Percentiles rank a stretch among this genome's conserved stretches.
phyloP scores from a whole-genome alignment of 2,797 vertebrate species.

The Loriculus beryllinus region DNA sequence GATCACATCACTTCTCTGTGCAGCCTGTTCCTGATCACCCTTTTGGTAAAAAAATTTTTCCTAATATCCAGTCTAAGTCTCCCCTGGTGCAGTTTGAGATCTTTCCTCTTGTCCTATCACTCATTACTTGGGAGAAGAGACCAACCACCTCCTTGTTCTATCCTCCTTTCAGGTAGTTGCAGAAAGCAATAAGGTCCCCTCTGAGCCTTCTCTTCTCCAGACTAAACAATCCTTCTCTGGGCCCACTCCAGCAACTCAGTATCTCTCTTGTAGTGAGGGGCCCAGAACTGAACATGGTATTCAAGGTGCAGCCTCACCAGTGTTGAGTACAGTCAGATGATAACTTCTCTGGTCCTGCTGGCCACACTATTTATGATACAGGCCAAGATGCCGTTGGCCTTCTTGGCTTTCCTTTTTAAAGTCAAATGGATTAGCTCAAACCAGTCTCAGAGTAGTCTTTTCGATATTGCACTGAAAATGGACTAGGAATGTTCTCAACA shows the following conservation, averaged over 20 bases:
- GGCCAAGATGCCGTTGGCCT: neutral
- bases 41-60: neutral
- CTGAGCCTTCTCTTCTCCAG: neutral
- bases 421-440: neutral
- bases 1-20: neutral
- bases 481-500: neutral
- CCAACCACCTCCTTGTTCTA: neutral
- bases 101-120: neutral
- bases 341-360: neutral
- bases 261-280: neutral
- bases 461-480: neutral
- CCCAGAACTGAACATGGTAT: neutral
- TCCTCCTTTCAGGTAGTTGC: neutral
- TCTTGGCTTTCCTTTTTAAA: neutral
- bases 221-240: neutral
- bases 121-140: neutral
- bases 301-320: neutral
- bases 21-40: neutral
- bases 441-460: neutral
- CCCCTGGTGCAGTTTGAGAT: neutral
- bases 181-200: neutral
- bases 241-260: neutral
- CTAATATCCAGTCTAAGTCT: neutral
- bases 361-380: neutral
- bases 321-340: neutral